Evolutionary conservation across 2,113 vertebrate species (phyloP), one percentile per base, ranked within the genome.

Genomic region (Dicerorhinus sumatrensis): DNA sequence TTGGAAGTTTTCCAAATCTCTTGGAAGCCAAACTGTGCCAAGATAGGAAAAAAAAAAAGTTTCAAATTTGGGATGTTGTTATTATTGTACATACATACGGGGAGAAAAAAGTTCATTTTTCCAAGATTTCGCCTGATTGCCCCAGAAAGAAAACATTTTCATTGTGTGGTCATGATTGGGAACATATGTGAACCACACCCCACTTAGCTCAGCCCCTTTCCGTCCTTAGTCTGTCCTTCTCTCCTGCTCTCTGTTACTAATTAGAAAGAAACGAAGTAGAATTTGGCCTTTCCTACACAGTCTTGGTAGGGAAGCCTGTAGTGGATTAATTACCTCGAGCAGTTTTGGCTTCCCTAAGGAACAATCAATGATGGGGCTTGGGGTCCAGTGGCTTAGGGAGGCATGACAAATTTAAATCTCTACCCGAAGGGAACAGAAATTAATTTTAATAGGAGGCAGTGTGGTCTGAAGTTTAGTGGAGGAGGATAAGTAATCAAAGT

Each of bases 91-190:
- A 92, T 98, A 96, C 96, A 94, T 98, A 81, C 54, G 2, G 56
- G 87, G 93, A 27, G 63, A 82, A 97, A 67, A 90, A 67, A 84
- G 92, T 98, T 97, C 97, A 94, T 98, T 97, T 97, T 97, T 3
- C 0, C 91, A 98, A 98, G 98, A 97, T 98, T 99, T 98, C 27
- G 96, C 97, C 77, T 97, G 98, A 98, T 94, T 98, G 98, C 98
- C 98, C 98, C 97, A 98, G 97, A 99, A 99, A 98, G 98, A 98
- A 99, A 99, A 99, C 96, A 97, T 99, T 98, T 99, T 97, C 98
- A 98, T 98, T 98, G 98, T 98, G 98, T 98, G 98, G 98, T 98
- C 97, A 95, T 98, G 98, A 99, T 98, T 99, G 97, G 97, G 98
- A 99, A 98, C 99, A 99, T 95, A 98, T 98, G 98, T 98, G 76